These are phyloP conservation scores for Pyrrhia umbra DNA, from an alignment of 2,888 invertebrate genomes.

Conservation along the genomic window DNA sequence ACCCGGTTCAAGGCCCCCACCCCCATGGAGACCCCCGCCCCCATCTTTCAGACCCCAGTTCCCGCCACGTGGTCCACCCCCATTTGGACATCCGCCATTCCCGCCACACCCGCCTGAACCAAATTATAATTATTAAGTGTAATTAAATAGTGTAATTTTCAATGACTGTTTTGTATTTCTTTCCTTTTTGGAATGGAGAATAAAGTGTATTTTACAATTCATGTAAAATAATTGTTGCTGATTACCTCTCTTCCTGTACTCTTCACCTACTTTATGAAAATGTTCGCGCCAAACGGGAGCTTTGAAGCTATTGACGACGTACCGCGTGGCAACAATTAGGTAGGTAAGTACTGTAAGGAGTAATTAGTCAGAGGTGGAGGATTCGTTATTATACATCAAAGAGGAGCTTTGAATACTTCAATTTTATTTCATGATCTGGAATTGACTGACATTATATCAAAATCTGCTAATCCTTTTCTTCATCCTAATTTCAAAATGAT, in stretches of 20 bases:
- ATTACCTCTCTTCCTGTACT: no score
- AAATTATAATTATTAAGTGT: conserved; percentile 85
- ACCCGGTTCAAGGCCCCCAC: conserved; percentile 87
- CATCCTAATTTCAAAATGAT: no score
- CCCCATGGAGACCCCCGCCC: conserved; percentile 75
- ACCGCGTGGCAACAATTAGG: not conserved
- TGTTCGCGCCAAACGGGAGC: no score
- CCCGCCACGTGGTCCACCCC: conserved; percentile 71
- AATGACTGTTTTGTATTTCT: conserved; percentile 42
- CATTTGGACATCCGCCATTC: conserved; percentile 93
- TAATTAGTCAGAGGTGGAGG: no score
- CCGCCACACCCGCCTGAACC: conserved; percentile 90
- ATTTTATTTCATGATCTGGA: no score
- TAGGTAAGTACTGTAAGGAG: not conserved
- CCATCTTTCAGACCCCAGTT: conserved; percentile 77
- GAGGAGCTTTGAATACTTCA: no score
- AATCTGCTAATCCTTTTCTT: no score
- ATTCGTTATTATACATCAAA: no score
- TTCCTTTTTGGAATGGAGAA: conserved; percentile 45
- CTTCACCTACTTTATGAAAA: no score
- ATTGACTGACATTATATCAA: no score
- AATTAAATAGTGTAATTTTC: conserved; percentile 63
- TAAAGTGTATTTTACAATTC: conserved; percentile 55
- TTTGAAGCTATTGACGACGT: no score
- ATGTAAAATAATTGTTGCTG: conserved; percentile 7